Evolutionary conservation across 2,888 invertebrate genomes (phyloP).

Genomic region (Dolichomitus sp.): DNA sequence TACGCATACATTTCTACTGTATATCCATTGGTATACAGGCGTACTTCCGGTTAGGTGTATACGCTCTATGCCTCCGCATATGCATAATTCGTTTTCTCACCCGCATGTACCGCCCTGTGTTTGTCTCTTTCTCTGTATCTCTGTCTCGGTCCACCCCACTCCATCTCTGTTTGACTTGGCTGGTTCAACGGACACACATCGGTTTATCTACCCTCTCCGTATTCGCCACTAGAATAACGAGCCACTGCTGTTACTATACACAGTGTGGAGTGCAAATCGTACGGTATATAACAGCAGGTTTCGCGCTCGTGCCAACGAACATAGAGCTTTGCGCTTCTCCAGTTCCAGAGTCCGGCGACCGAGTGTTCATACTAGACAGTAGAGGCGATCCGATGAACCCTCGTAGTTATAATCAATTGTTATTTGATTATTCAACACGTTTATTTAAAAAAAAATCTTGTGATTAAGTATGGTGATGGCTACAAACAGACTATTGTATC

Average conservation of each 20-base stretch:
- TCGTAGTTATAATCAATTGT: conserved; percentile 8
- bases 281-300: background rate
- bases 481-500: background rate
- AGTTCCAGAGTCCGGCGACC: background rate
- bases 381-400: background rate
- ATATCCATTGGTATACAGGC: conserved; percentile 20
- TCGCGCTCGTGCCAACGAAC: conserved; percentile 29
- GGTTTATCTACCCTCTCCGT: conserved; percentile 53
- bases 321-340: conserved; percentile 22
- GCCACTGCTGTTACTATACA: conserved; percentile 13
- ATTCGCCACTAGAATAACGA: conserved; percentile 58
- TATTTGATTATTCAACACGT: background rate
- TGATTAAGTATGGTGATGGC: background rate
- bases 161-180: conserved; percentile 55
- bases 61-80: conserved; percentile 29
- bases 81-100: conserved; percentile 60
- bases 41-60: conserved; percentile 38
- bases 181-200: conserved; percentile 50
- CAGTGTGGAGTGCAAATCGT: background rate
- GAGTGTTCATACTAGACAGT: background rate
- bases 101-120: conserved; percentile 25
- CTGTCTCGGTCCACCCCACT: conserved; percentile 27
- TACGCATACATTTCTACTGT: background rate
- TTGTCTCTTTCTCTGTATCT: conserved; percentile 42
- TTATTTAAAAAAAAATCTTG: background rate